Evolutionary conservation across 2,888 invertebrate species (phyloP).

Genomic region (Stegophylla sp.): DNA sequence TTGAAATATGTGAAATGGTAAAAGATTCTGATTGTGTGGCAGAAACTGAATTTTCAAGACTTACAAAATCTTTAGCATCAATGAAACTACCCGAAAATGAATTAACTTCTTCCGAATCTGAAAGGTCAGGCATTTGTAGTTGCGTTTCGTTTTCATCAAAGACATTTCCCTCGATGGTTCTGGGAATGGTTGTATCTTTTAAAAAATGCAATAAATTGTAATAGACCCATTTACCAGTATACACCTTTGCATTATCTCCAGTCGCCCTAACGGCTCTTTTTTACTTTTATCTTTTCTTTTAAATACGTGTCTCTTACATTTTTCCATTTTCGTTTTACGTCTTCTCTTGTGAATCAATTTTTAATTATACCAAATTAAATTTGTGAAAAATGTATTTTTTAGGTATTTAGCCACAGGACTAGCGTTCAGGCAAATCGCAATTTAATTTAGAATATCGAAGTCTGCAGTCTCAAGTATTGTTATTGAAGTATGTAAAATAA

Average conservation of each 20-base stretch:
- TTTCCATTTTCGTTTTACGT: conserved; percentile 34
- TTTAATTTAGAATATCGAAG: conserved; percentile 62
- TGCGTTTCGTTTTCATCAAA: conserved; percentile 39
- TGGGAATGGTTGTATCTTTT: conserved; percentile 36
- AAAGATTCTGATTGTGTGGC: conserved; percentile 2
- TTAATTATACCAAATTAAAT: conserved; percentile 21
- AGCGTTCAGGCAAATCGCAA: conserved; percentile 60
- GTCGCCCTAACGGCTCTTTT: conserved; percentile 22
- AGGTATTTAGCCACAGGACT: conserved; percentile 62
- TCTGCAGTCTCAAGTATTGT: conserved; percentile 61
- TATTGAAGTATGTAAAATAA: conserved; percentile 61
- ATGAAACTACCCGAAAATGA: conserved; percentile 18
- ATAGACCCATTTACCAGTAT: conserved; percentile 37
- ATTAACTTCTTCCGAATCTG: conserved; percentile 30
- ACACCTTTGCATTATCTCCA: conserved; percentile 37
- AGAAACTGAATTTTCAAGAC: conserved; percentile 31
- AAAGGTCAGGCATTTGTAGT: conserved; percentile 13
- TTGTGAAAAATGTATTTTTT: conserved; percentile 53
- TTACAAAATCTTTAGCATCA: conserved; percentile 14
- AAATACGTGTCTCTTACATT: conserved; percentile 41
- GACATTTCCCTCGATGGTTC: conserved; percentile 32
- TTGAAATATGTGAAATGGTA: conserved; percentile 11
- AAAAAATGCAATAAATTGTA: conserved; percentile 37
- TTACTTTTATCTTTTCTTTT: conserved; percentile 33
- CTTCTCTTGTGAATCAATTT: conserved; percentile 10